phyloP scores from a whole-genome alignment of 2,888 invertebrate species.

The Acronicta leporina region DNA sequence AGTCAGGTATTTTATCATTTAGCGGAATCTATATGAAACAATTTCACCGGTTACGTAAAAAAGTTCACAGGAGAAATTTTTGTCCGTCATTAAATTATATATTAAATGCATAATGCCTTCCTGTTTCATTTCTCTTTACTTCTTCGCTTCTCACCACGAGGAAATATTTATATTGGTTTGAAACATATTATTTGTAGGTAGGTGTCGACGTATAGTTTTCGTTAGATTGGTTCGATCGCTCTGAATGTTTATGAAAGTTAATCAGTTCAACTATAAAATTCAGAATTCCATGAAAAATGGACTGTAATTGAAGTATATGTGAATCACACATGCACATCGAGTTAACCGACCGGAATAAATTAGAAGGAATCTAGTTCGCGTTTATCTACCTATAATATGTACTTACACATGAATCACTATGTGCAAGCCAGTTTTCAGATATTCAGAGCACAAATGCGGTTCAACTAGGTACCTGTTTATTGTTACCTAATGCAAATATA shows the following conservation, averaged over 20 bases:
- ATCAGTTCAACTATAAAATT: slow-evolving; percentile 37
- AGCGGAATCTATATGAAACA: slow-evolving; percentile 59
- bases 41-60: slow-evolving; percentile 64
- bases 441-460: slow-evolving; percentile 64
- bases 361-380: slow-evolving; percentile 47
- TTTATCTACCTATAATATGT: slow-evolving; percentile 52
- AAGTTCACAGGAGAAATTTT: slow-evolving; percentile 51
- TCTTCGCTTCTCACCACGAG: slow-evolving; percentile 16
- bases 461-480: slow-evolving; percentile 51
- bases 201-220: background rate
- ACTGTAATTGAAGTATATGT: slow-evolving; percentile 42
- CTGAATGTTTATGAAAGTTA: slow-evolving; percentile 37
- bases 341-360: slow-evolving; percentile 54
- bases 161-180: background rate
- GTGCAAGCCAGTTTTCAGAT: slow-evolving; percentile 55
- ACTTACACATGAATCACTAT: slow-evolving; percentile 49
- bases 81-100: slow-evolving; percentile 45
- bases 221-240: slow-evolving; percentile 4
- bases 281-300: slow-evolving; percentile 44
- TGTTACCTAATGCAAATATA: slow-evolving; percentile 52
- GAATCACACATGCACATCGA: slow-evolving; percentile 45
- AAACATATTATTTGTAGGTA: background rate
- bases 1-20: slow-evolving; percentile 65
- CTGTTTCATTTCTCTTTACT: slow-evolving; percentile 34
- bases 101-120: slow-evolving; percentile 51